Evolutionary conservation across 2,888 invertebrate species (phyloP), one percentile per base, ranked within the genome.

Genomic region (Drosophila merina): DNA sequence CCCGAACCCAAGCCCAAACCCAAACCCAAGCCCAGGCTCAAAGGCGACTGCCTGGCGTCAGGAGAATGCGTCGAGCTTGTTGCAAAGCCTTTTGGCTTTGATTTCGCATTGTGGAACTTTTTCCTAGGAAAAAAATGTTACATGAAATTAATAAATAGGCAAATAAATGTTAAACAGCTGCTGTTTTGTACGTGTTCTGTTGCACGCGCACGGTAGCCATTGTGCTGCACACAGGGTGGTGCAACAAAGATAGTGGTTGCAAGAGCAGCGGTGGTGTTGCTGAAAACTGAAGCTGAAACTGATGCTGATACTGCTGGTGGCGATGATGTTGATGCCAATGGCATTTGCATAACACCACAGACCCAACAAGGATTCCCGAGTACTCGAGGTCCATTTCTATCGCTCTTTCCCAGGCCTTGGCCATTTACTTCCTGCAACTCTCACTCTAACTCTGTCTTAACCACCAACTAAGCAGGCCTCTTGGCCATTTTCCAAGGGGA

Each of bases 81-180:
- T 84, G 85, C 44, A 26, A 3, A 44, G 44, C 84, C 69, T 70
- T 70, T 78, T 74, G 78, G 79, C 82, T 86, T 84, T 86, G 86
- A 86, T 86, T 83, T 86, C 76, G 82, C 82, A 83, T 83, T 83
- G 82, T 81, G 80, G 86, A 80, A 75, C 74, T 86, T 87, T 81
- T 87, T 85, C 76, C 88, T 87, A 83, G 88, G 88, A 87, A 85
- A 87, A 71, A 87, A 85, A 86, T 85, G 88, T 86, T 85, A 87
- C 86, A 85, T 87, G 84, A 85, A 85, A 85, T 85, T 85, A 85
- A 85, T 85, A 85, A 85, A 85, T 85, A 85, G 88, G 88, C 86
- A 83, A 83, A 83, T 83, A 83, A 83, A 83, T 83, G 82, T 83
- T 86, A 86, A 83, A 83, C 82, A 83, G 82, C 82, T 83, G 87